phyloP scores from a whole-genome alignment of 2,888 invertebrate genomes.

The Thera britannica region DNA sequence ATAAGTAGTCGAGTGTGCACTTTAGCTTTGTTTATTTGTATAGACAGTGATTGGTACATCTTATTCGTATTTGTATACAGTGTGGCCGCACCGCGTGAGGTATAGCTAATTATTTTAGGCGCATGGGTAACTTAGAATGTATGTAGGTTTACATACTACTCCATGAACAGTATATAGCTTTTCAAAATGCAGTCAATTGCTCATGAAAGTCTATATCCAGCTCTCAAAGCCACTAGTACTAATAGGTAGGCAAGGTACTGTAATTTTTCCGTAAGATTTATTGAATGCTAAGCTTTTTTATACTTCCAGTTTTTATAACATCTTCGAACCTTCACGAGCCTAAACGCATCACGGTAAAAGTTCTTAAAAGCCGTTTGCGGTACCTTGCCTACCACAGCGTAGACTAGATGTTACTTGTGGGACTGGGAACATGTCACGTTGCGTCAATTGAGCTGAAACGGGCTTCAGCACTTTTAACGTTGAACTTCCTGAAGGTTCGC shows the following conservation, averaged over 20 bases:
- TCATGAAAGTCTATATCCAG: no score
- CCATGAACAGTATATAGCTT: no score
- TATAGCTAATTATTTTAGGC: no score
- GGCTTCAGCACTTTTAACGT: slow-evolving; percentile 22
- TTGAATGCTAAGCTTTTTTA: neutral
- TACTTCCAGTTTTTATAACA: slow-evolving; percentile 14
- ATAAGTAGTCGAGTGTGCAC: slow-evolving; percentile 27
- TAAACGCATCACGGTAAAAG: slow-evolving; percentile 30
- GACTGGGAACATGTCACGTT: slow-evolving; percentile 20
- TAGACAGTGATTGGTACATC: slow-evolving; percentile 37
- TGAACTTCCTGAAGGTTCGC: slow-evolving; percentile 12
- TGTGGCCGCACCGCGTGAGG: neutral
- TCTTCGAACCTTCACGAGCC: slow-evolving; percentile 17
- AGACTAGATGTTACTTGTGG: slow-evolving; percentile 21
- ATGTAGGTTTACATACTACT: no score
- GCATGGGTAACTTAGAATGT: no score
- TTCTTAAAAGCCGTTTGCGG: slow-evolving; percentile 34
- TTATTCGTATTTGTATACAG: neutral
- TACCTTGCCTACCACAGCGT: slow-evolving; percentile 15
- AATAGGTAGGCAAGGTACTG: no score
- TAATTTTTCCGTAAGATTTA: no score
- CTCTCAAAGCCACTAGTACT: no score
- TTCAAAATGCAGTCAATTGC: no score
- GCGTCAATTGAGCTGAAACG: slow-evolving; percentile 34
- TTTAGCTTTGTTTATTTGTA: slow-evolving; percentile 37